Conservation (phyloP, 2,888 invertebrate species). For the Plagodis pulveraria region DNA sequence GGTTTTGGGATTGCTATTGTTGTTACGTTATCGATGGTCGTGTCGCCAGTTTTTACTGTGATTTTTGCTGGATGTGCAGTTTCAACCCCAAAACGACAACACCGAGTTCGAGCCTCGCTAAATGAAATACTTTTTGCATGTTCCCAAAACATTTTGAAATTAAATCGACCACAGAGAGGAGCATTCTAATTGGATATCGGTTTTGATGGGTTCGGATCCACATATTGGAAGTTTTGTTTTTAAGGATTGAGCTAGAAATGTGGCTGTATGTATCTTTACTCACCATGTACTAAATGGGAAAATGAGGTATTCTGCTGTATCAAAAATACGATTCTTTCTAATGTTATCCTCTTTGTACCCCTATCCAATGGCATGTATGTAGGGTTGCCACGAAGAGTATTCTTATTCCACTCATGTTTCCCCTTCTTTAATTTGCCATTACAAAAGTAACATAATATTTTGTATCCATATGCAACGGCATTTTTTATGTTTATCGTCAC, state of each 20-base stretch:
- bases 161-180: conserved; percentile 4
- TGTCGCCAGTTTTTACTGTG: conserved; percentile 18
- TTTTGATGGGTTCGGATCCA: conserved; percentile 3
- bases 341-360: too few relatives aligned
- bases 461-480: too few relatives aligned
- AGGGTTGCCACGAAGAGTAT: too few relatives aligned
- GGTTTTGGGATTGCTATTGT: conserved; percentile 51
- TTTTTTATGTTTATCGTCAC: too few relatives aligned
- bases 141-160: conserved; percentile 10
- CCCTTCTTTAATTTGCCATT: too few relatives aligned
- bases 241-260: conserved; percentile 6
- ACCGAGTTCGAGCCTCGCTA: conserved; percentile 23
- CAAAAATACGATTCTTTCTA: too few relatives aligned
- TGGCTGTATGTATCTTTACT: not conserved
- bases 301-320: too few relatives aligned
- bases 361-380: too few relatives aligned
- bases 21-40: conserved; percentile 28
- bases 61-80: conserved; percentile 1
- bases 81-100: not conserved
- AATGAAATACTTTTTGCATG: conserved; percentile 26
- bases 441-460: too few relatives aligned
- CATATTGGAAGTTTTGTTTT: conserved; percentile 10
- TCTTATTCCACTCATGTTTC: too few relatives aligned
- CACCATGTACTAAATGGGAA: too few relatives aligned
- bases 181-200: conserved; percentile 16